Conservation (phyloP, 1,140 invertebrate species). For the Drosophila pruinosa region DNA sequence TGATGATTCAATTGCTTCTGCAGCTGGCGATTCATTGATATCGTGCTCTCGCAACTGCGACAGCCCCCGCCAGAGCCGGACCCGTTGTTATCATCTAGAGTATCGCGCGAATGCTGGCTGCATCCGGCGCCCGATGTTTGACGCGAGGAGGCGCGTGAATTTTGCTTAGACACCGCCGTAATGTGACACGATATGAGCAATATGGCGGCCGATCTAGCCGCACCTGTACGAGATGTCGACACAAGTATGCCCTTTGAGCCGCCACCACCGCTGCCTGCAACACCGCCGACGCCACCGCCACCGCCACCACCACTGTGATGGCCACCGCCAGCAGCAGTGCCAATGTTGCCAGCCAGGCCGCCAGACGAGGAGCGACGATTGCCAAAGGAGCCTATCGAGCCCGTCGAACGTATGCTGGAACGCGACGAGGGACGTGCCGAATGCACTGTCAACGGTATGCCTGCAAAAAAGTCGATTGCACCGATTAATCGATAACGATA, state of each 20-base stretch:
- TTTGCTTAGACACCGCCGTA: slow-evolving; percentile 83
- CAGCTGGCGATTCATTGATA: slow-evolving; percentile 82
- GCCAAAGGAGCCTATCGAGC: slow-evolving; percentile 85
- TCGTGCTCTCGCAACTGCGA: slow-evolving; percentile 79
- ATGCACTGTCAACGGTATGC: slow-evolving; percentile 86
- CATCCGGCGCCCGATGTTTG: slow-evolving; percentile 79
- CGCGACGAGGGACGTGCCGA: slow-evolving; percentile 87
- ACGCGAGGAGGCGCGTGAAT: slow-evolving; percentile 72
- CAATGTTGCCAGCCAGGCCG: slow-evolving; percentile 80
- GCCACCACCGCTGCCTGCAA: slow-evolving; percentile 50
- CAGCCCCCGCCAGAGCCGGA: slow-evolving; percentile 58
- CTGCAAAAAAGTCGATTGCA: slow-evolving; percentile 72
- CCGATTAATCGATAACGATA: neutral
- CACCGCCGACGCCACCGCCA: slow-evolving; percentile 46
- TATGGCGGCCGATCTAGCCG: slow-evolving; percentile 93
- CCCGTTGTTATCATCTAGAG: slow-evolving; percentile 68
- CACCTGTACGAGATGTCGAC: slow-evolving; percentile 92
- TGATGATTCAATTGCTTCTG: slow-evolving; percentile 83
- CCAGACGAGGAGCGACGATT: slow-evolving; percentile 86
- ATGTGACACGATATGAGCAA: slow-evolving; percentile 94
- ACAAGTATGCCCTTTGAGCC: slow-evolving; percentile 85
- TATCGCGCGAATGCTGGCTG: slow-evolving; percentile 80
- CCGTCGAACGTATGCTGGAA: slow-evolving; percentile 87
- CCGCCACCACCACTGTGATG: slow-evolving; percentile 80
- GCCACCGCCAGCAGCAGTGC: slow-evolving; percentile 54